A percentile compares a stretch with the other conserved stretches of the same genome.
Evolutionary conservation across 2,113 vertebrate species (phyloP).

Genomic region (Crotalus helleri): DNA sequence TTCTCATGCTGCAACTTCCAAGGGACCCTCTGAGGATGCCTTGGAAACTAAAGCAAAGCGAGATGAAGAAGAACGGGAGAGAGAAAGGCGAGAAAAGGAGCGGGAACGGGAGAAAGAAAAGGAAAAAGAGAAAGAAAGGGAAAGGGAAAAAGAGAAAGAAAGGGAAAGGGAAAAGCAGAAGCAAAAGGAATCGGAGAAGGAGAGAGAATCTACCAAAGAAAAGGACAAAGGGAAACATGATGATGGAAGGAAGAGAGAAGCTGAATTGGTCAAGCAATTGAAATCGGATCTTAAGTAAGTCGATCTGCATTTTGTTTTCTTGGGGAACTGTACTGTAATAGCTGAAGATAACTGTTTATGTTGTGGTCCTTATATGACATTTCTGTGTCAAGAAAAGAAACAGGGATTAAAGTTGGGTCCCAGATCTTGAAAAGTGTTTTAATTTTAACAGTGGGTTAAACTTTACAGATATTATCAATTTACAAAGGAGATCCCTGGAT

Average conservation of each 20-base stretch:
- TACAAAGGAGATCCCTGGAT: background rate
- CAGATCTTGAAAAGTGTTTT: background rate
- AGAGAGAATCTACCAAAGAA: slow-evolving; percentile 73
- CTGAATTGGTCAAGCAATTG: slow-evolving; percentile 88
- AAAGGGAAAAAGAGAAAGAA: slow-evolving; percentile 83
- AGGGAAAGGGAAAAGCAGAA: slow-evolving; percentile 77
- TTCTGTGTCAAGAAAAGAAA: background rate
- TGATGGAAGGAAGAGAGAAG: slow-evolving; percentile 80
- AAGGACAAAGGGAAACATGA: slow-evolving; percentile 83
- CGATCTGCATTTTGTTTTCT: accelerated
- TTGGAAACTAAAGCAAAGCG: slow-evolving; percentile 68
- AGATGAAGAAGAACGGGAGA: slow-evolving; percentile 74
- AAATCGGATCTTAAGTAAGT: slow-evolving; percentile 95
- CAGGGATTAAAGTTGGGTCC: background rate
- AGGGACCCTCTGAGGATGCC: slow-evolving; percentile 67
- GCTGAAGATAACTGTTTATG: background rate
- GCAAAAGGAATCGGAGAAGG: slow-evolving; percentile 74
- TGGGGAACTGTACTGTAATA: background rate
- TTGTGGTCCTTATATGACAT: background rate
- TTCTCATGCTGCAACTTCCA: slow-evolving; percentile 69
- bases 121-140: slow-evolving; percentile 70
- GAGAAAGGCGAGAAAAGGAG: slow-evolving; percentile 79
- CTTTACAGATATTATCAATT: background rate
- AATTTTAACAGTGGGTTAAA: background rate
- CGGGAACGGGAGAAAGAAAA: slow-evolving; percentile 63